Conservation (phyloP, 2,888 invertebrate species). For the Ophioninae sp. region DNA sequence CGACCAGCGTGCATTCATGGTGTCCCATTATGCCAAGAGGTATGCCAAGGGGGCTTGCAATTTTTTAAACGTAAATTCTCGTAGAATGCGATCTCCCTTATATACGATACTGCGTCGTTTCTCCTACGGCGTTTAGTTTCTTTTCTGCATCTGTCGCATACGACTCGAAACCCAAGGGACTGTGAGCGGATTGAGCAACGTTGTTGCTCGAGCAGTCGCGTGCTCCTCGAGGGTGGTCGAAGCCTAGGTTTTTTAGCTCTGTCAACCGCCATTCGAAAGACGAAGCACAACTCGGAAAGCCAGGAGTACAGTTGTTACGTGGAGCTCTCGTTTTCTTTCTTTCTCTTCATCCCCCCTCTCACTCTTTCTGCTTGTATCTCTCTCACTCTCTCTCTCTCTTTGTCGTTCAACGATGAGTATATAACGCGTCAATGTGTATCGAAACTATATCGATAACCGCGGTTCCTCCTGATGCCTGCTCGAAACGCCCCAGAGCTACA, state of each 20-base stretch:
- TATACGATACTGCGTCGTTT: constrained; percentile 64
- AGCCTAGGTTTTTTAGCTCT: constrained; percentile 51
- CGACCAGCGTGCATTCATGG: constrained; percentile 77
- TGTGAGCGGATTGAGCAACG: neutral
- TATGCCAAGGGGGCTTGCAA: constrained; percentile 80
- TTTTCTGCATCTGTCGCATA: neutral
- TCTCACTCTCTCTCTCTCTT: constrained; percentile 16
- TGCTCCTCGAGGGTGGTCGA: constrained; percentile 26
- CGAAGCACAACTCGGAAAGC: constrained; percentile 76
- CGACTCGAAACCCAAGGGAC: constrained; percentile 12
- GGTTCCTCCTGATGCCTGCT: constrained; percentile 51
- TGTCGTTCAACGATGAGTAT: constrained; percentile 20
- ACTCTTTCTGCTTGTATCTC: constrained; percentile 26
- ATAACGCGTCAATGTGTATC: constrained; percentile 55
- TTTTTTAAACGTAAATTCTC: constrained; percentile 74
- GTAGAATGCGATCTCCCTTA: constrained; percentile 66
- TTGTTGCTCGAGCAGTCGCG: neutral
- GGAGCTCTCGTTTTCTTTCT: constrained; percentile 66
- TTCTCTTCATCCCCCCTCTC: constrained; percentile 48
- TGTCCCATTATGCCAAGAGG: constrained; percentile 80
- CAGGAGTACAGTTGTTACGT: constrained; percentile 74
- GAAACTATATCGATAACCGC: constrained; percentile 64
- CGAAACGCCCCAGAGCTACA: constrained; percentile 13
- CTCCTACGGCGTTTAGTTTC: constrained; percentile 35
- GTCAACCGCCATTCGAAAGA: constrained; percentile 77